Evolutionary conservation across 2,888 invertebrate genomes (phyloP), one percentile per base, ranked within the genome.

Genomic region (Anthophora plumipes): DNA sequence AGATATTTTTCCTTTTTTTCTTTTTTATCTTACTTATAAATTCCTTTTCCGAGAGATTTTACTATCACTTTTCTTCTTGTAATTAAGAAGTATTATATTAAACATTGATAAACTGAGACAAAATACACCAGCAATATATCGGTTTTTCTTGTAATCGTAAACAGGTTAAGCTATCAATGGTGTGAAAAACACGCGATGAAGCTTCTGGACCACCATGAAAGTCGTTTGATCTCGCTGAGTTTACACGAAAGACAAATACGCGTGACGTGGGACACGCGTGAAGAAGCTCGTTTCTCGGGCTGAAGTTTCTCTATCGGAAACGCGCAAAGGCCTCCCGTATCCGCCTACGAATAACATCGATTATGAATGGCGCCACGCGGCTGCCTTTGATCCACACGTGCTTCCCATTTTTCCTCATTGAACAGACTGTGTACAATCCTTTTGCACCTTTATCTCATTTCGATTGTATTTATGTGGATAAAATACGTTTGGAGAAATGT

Each of bases 231-330:
- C 83, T 80, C 61, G 67, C 59, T 1, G 46, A 82, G 86, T 86
- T 86, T 86, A 87, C 81, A 67, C 83, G 74, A 79, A 75, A 81
- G 81, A 73, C 85, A 85, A 86, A 86, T 81, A 86, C 69, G 77
- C 70, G 48, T 77, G 79, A 82, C 79, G 57, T 73, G 72, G 48
- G 75, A 85, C 83, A 86, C 77, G 83, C 85, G 80, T 60, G 43
- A 20, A 52, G 39, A 55, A 43, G n/a, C 69, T 20, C 46, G 12
- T 41, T 43, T 20, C 17, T 46, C 11, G 14, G 22, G 14, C 39
- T 54, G 17, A 55, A 60, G 61, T 72, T 72, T 63, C 46, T 2
- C 17, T 25, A 75, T 57, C 57, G 68, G 57, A 61, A 63, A n/a
- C 22, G 37, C 5, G 68, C 20, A 68, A 66, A 57, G 22, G 14